Base-by-base conservation (phyloP, 2,888 invertebrate genomes). In the Synergus japonicus region DNA sequence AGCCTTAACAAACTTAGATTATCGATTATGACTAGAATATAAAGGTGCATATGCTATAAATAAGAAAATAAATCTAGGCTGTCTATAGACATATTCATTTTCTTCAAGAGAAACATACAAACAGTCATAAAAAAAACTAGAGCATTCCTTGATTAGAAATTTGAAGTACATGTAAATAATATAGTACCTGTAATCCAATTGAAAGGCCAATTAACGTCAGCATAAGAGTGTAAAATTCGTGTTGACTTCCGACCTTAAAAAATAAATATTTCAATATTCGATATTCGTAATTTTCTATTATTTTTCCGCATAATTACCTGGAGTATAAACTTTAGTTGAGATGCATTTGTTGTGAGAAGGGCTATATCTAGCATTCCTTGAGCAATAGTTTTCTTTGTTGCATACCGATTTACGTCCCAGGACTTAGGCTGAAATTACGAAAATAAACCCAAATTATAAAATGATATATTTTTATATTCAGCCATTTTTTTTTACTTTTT, bases 301-400 rank as follows among this genome's bases (percentile, higher is more conserved):
- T 41, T 41, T 58, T 64, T 29, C 10, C 44, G 41, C n/a, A 76
- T 58, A 43, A 63, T 81, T 81, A 88, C 88, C 94, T 96, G 96
- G 0, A 97, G 94, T 46, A 97, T 95, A 88, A 97, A 97, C 91
- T 97, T 97, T 58, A 97, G 93, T 90, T 97, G 97, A 0, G 97
- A 97, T 4, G 97, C 97, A 90, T 97, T 97, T 0, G 97, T 97
- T 1, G 97, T 97, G 76, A 97, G 93, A 83, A 97, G 93, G 0
- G 97, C 97, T 80, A 97, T 97, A 91, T 97, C 97, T 86, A 97
- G 94, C 95, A 97, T 96, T 5, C 97, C 97, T 93, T 97, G 97
- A 0, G 97, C 97, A 80, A 97, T 97, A 0, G 97, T 97, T 92
- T 98, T 98, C 92, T 97, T 98, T 12, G 97, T 97, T 37, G 97